Evolutionary conservation across 2,888 invertebrate genomes (phyloP), one percentile per base, ranked within the genome.

Genomic region (Iselma pallidipennis): DNA sequence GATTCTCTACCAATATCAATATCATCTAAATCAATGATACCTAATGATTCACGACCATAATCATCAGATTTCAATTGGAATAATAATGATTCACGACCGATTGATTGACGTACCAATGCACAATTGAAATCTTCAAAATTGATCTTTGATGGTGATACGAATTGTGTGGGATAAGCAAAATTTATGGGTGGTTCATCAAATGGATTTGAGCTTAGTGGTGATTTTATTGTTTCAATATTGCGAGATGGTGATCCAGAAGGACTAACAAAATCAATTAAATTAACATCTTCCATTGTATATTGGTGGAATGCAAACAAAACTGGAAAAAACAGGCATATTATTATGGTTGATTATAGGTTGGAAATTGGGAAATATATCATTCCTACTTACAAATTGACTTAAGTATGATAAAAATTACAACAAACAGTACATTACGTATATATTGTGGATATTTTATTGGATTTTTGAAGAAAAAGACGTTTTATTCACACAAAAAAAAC

Each of bases 1-100:
- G 59, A 59, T 19, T 49, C 42, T 3, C 63, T 52, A 12, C 59
- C 52, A 10, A 52, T 26, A 55, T 67, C 63, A 33, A 68, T 25
- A 21, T 16, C 29, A n/a, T 66, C 60, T n/a, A 66, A 51, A 49
- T 66, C 63, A 42, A 66, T 48, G n/a, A 68, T 60, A 2, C 66
- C 68, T 9, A 68, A 59, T 2, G 68, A 68, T 23, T 66, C 66
- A 51, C 57, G 59, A 4, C 61, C 65, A 19, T 49, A 53, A 21
- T 61, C 28, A 29, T 64, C 59, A 2, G 37, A 16, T n/a, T n/a
- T n/a, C n/a, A n/a, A n/a, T 14, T 28, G 28, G 25, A 57, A 57
- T 19, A 37, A 37, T 16, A 37, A 9, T 9, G 37, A 37, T 37
- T 37, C 37, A 7, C 37, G 37, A 2, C 37, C 37, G 9, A 53